These are phyloP conservation scores for Cyclopterus lumpus DNA, from an alignment of 2,797 vertebrate species.

Conservation along the genomic window DNA sequence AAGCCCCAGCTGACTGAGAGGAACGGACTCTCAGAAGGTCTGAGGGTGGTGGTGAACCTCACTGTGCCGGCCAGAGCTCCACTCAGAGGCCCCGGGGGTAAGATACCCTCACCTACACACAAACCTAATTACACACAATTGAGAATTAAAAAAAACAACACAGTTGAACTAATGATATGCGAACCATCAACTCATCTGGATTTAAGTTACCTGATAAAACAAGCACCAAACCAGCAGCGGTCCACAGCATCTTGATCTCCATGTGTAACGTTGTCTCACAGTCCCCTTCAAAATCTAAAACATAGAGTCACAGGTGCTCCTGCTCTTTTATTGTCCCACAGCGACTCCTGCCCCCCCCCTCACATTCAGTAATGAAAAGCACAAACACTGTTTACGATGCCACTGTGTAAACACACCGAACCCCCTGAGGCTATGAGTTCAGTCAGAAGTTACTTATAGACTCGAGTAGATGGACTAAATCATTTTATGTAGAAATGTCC, in stretches of 20 bases:
- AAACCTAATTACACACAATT: constrained; percentile 22
- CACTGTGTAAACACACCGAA: constrained; percentile 52
- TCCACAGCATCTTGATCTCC: constrained; percentile 29
- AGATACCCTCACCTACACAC: constrained; percentile 52
- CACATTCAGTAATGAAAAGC: constrained; percentile 22
- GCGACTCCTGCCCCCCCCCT: constrained; percentile 30
- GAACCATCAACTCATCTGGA: not conserved
- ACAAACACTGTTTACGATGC: constrained; percentile 47
- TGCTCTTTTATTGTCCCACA: constrained; percentile 63
- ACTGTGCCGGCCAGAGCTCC: constrained; percentile 56
- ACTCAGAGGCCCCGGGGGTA: constrained; percentile 65
- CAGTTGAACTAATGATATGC: too few species aligned
- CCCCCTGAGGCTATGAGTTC: constrained; percentile 12
- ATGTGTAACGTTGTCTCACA: not conserved
- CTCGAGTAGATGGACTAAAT: not conserved
- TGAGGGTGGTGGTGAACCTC: constrained; percentile 62
- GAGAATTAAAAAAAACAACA: not conserved
- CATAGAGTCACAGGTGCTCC: not conserved
- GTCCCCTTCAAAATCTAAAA: constrained; percentile 14
- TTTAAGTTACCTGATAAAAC: constrained; percentile 58
- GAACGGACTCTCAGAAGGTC: constrained; percentile 48
- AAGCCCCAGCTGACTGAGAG: constrained; percentile 74
- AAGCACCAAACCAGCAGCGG: constrained; percentile 37
- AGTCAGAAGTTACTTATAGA: constrained; percentile 3
- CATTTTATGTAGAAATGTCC: not conserved